phyloP scores from a whole-genome alignment of 2,113 vertebrate species.

The Oostethus manadensis region DNA sequence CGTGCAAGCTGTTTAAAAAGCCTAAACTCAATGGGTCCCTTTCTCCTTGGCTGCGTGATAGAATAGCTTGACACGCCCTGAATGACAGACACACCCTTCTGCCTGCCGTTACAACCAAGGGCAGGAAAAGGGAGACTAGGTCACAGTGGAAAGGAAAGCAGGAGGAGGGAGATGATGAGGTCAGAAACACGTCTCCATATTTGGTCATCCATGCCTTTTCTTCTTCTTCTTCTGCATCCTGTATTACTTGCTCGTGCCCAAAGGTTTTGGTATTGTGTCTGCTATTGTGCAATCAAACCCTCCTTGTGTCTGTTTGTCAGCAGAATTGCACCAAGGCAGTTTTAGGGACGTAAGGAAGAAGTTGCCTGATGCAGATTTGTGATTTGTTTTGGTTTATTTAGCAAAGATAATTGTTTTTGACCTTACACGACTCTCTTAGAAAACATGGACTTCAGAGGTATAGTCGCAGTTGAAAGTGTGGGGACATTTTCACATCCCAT shows the following conservation, averaged over 20 bases:
- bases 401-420: neutral
- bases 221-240: slow-evolving; percentile 32
- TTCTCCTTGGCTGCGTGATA: slow-evolving; percentile 53
- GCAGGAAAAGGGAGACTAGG: slow-evolving; percentile 33
- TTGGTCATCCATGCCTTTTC: slow-evolving; percentile 59
- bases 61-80: slow-evolving; percentile 60
- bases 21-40: slow-evolving; percentile 50
- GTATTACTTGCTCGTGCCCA: slow-evolving; percentile 12
- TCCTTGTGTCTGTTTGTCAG: slow-evolving; percentile 1
- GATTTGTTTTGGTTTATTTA: neutral
- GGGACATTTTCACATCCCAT: too few relatives aligned
- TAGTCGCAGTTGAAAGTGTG: too few relatives aligned
- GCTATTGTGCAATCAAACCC: neutral
- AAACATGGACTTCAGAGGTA: neutral
- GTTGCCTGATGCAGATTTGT: neutral
- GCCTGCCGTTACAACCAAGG: slow-evolving; percentile 44
- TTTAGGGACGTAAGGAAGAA: neutral
- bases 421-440: neutral
- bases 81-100: slow-evolving; percentile 64
- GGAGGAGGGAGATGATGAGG: slow-evolving; percentile 47
- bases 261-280: slow-evolving; percentile 24
- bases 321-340: neutral
- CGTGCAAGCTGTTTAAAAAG: slow-evolving; percentile 34
- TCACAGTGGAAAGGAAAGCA: slow-evolving; percentile 29
- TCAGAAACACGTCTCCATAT: slow-evolving; percentile 62